These are phyloP conservation scores for Monochamus alternatus DNA, from an alignment of 2,888 invertebrate species.

Conservation along the genomic window DNA sequence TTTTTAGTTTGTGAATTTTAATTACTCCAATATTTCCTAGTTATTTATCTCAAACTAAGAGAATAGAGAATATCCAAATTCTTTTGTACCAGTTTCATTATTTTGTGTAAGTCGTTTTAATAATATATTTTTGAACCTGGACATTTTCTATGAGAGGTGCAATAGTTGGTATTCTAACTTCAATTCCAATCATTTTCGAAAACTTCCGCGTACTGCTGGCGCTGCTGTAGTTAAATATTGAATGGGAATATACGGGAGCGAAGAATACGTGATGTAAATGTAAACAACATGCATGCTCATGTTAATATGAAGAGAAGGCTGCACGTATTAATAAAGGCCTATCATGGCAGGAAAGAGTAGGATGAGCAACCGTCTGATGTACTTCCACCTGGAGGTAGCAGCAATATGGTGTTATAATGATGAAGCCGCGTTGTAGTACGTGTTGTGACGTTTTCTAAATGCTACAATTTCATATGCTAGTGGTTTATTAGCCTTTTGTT, in stretches of 20 bases:
- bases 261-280: conserved; percentile 20
- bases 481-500: no score
- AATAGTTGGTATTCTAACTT: no score
- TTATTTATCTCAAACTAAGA: no score
- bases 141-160: no score
- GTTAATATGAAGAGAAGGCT: conserved; percentile 32
- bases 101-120: no score
- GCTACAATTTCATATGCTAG: no score
- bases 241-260: conserved; percentile 18
- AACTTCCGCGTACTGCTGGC: not conserved
- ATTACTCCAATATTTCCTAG: no score
- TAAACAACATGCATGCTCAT: conserved; percentile 16
- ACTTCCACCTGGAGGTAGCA: not conserved
- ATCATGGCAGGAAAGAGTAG: not conserved
- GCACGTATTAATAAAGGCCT: conserved; percentile 39
- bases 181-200: not conserved
- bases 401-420: not conserved
- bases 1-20: no score
- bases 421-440: not conserved
- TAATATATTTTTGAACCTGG: no score
- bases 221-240: conserved; percentile 11
- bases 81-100: no score
- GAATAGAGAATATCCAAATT: no score
- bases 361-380: not conserved
- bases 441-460: no score